Evolutionary conservation across 1,140 invertebrate genomes (phyloP).

Genomic region (Eriosoma lanigerum): DNA sequence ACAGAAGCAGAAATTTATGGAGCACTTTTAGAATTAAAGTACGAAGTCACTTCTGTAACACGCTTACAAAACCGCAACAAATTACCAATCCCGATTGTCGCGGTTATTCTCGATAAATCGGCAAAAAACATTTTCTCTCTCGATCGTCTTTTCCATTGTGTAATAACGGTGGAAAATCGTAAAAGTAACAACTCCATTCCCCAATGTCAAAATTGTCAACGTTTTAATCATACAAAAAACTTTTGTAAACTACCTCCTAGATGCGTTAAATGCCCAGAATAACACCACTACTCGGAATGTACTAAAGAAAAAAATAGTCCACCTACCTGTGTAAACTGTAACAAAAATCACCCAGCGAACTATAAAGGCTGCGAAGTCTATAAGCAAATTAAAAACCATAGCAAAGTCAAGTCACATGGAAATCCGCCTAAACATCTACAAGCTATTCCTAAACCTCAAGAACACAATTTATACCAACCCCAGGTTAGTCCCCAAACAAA

Average conservation of each 20-base stretch:
- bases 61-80: background rate
- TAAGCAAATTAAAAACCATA: background rate
- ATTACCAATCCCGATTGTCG: background rate
- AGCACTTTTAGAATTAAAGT: background rate
- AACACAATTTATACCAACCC: background rate
- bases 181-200: background rate
- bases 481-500: background rate
- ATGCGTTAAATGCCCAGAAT: background rate
- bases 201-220: background rate
- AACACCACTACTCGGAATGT: background rate
- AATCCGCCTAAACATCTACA: background rate
- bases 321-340: background rate
- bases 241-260: no score
- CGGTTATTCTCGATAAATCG: background rate
- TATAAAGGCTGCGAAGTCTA: background rate
- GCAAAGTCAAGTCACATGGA: background rate
- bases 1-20: background rate
- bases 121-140: background rate
- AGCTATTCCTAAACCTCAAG: background rate
- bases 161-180: background rate
- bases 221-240: background rate
- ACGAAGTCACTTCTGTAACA: background rate
- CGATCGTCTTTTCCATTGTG: background rate
- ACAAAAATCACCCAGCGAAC: background rate
- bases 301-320: constrained; percentile 21